Evolutionary conservation across 2,888 invertebrate species (phyloP).

Genomic region (Calephelis perditalis): DNA sequence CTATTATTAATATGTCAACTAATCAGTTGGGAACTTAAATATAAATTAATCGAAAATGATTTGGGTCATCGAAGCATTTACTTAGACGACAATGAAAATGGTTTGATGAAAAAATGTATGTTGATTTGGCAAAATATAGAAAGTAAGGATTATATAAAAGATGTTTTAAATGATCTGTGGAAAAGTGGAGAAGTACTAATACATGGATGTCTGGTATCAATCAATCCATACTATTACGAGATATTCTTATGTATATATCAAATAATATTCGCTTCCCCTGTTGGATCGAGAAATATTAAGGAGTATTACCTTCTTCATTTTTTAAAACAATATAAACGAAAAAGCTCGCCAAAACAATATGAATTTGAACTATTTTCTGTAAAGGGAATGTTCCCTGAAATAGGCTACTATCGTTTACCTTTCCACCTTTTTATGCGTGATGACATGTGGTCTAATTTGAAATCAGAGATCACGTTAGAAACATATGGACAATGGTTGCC

Average conservation of each 20-base stretch:
- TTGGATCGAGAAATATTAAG: slow-evolving; percentile 49
- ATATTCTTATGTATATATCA: slow-evolving; percentile 63
- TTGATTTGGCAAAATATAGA: slow-evolving; percentile 63
- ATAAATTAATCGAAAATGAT: slow-evolving; percentile 50
- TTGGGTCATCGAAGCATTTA: slow-evolving; percentile 48
- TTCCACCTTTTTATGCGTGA: slow-evolving; percentile 69
- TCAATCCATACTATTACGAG: slow-evolving; percentile 72
- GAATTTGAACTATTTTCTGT: slow-evolving; percentile 70
- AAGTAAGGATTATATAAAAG: slow-evolving; percentile 55
- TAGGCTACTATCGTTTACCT: slow-evolving; percentile 67
- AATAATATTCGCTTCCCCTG: slow-evolving; percentile 47
- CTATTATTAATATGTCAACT: slow-evolving; percentile 60
- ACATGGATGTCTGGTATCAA: slow-evolving; percentile 58
- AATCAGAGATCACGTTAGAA: slow-evolving; percentile 70
- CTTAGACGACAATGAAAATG: slow-evolving; percentile 47
- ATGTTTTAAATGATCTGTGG: slow-evolving; percentile 66
- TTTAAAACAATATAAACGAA: slow-evolving; percentile 62
- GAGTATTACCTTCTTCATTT: slow-evolving; percentile 66
- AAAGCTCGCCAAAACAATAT: slow-evolving; percentile 64
- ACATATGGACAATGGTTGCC: slow-evolving; percentile 71
- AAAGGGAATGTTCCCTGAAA: slow-evolving; percentile 72
- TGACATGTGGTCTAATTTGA: slow-evolving; percentile 72
- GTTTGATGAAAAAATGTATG: slow-evolving; percentile 49
- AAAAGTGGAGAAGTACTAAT: slow-evolving; percentile 68
- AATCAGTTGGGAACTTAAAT: slow-evolving; percentile 62